Conservation (phyloP, 2,797 vertebrate species). For the Rhadinocentrus ornatus region DNA sequence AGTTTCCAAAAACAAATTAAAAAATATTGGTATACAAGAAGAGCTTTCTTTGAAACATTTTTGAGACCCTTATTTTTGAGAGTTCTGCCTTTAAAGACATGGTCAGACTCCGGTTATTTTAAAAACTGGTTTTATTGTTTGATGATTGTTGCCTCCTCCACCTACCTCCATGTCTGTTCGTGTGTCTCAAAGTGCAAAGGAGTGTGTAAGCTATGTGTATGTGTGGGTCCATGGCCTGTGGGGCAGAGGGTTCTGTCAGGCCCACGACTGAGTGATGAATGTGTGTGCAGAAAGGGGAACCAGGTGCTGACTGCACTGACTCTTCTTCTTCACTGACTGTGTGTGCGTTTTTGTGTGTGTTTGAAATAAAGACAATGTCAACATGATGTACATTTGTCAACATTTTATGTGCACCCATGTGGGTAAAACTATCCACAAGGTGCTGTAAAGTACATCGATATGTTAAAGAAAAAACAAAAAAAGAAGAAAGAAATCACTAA, state of each 20-base stretch:
- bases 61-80: background rate
- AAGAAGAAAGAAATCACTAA: conserved; percentile 10
- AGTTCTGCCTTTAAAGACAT: background rate
- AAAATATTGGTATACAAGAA: background rate
- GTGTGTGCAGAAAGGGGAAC: conserved; percentile 72
- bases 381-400: conserved; percentile 21
- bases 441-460: conserved; percentile 11
- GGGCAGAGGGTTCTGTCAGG: conserved; percentile 76
- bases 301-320: conserved; percentile 68
- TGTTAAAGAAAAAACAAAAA: background rate
- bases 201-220: conserved; percentile 47
- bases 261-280: conserved; percentile 80
- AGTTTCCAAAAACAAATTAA: background rate
- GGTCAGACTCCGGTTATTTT: background rate
- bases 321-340: conserved; percentile 52
- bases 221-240: conserved; percentile 66
- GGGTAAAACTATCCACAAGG: conserved; percentile 12
- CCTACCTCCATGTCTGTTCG: conserved; percentile 23
- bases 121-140: conserved; percentile 12
- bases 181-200: conserved; percentile 43
- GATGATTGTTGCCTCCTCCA: conserved; percentile 33
- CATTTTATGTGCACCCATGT: conserved; percentile 10
- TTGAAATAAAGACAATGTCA: conserved; percentile 24
- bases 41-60: too few species aligned
- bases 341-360: conserved; percentile 24